Evolutionary conservation across 2,888 invertebrate species (phyloP).

Genomic region (Acanthosepion lycidas): DNA sequence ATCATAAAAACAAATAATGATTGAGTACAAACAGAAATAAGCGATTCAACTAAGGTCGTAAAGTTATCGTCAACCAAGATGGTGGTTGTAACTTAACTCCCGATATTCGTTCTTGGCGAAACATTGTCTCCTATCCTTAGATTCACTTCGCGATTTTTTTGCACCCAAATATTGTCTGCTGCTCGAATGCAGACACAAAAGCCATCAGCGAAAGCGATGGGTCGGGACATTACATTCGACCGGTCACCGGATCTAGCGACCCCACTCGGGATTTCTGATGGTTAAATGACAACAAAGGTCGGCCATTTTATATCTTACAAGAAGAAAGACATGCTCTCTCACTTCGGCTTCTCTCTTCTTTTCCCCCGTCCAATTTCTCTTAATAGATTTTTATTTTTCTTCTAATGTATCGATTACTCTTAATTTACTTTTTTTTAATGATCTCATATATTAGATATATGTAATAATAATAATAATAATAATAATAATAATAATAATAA

Average conservation of each 20-base stretch:
- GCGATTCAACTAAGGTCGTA: background rate
- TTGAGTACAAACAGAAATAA: background rate
- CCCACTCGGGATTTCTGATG: background rate
- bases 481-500: background rate
- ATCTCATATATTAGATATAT: background rate
- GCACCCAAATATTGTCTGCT: background rate
- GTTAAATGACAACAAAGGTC: background rate
- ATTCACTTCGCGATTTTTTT: background rate
- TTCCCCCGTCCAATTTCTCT: background rate
- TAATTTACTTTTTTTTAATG: background rate
- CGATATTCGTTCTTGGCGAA: background rate
- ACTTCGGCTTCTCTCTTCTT: background rate
- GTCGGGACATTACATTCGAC: background rate
- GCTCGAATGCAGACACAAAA: slow-evolving; percentile 22
- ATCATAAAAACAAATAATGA: slow-evolving; percentile 23
- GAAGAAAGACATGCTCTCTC: too few species aligned
- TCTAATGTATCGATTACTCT: background rate
- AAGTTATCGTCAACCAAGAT: slow-evolving; percentile 8
- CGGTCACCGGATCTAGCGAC: background rate
- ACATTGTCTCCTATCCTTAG: background rate
- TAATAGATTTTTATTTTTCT: background rate
- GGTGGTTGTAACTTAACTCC: background rate
- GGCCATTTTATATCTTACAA: background rate
- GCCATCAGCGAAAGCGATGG: background rate
- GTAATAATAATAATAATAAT: background rate